A percentile compares a stretch with the other conserved stretches of the same genome.
phyloP scores from a whole-genome alignment of 2,113 vertebrate species.

The Mobula birostris region DNA sequence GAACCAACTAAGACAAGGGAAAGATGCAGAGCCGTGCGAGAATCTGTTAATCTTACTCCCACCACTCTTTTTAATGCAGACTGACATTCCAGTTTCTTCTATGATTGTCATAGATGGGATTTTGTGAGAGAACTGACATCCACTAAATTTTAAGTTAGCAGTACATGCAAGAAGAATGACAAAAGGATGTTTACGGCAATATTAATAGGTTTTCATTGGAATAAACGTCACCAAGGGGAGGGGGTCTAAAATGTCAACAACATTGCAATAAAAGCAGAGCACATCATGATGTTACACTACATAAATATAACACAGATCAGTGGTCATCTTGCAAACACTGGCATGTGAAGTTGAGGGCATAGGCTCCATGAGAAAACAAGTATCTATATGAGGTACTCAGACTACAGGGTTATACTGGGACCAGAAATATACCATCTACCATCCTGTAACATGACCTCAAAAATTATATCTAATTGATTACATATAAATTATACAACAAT shows the following conservation, averaged over 20 bases:
- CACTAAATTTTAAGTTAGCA: background rate
- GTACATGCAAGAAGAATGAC: background rate
- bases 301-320: background rate
- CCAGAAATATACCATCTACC: background rate
- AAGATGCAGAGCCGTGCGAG: background rate
- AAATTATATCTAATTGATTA: conserved; percentile 17
- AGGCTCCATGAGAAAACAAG: background rate
- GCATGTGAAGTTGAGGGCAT: background rate
- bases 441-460: conserved; percentile 31
- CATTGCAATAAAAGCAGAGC: background rate
- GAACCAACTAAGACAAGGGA: background rate
- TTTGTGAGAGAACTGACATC: background rate
- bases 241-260: background rate
- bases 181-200: background rate
- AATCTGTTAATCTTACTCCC: background rate
- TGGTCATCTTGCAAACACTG: background rate
- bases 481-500: conserved; percentile 35
- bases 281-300: background rate
- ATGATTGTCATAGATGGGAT: background rate
- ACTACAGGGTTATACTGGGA: background rate
- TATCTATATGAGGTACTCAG: conserved; percentile 14
- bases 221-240: background rate
- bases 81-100: background rate
- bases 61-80: background rate
- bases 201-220: background rate